Conservation (phyloP, 2,113 vertebrate species). For the Crotalus horridus region DNA sequence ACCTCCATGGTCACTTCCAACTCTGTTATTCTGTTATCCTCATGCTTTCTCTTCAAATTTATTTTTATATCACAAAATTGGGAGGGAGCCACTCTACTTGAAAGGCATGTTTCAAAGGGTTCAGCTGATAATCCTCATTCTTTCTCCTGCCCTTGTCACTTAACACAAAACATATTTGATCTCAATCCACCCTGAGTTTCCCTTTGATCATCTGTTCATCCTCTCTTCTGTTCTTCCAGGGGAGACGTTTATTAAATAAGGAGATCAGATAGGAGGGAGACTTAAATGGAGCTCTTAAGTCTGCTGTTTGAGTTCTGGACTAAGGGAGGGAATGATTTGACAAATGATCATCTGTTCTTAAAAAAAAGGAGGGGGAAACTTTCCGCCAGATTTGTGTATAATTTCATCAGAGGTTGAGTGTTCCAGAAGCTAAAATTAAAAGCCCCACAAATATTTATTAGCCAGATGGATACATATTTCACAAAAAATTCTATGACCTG, state of each 20-base stretch:
- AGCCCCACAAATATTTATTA: not conserved
- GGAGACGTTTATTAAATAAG: slow-evolving; percentile 42
- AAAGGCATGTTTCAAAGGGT: slow-evolving; percentile 30
- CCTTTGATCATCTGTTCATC: slow-evolving; percentile 49
- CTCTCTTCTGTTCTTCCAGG: slow-evolving; percentile 28
- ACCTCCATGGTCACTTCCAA: too few relatives aligned
- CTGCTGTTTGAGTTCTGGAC: not conserved
- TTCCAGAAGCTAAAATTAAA: not conserved
- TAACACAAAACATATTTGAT: slow-evolving; percentile 59
- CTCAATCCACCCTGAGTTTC: slow-evolving; percentile 34
- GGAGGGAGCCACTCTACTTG: slow-evolving; percentile 36
- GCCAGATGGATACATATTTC: too few relatives aligned
- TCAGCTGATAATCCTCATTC: slow-evolving; percentile 33
- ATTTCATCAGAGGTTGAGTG: not conserved
- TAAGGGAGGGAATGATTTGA: slow-evolving; percentile 1
- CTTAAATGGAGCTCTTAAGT: not conserved
- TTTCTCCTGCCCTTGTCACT: slow-evolving; percentile 46
- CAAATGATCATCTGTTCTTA: slow-evolving; percentile 13
- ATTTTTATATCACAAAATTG: slow-evolving; percentile 51
- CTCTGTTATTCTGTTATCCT: not conserved
- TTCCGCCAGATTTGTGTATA: not conserved
- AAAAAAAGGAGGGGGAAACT: not conserved
- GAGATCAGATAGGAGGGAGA: slow-evolving; percentile 29
- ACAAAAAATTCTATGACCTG: not conserved
- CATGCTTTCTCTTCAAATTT: slow-evolving; percentile 35